phyloP scores from a whole-genome alignment of 2,888 invertebrate species.

The Tribolium freemani region DNA sequence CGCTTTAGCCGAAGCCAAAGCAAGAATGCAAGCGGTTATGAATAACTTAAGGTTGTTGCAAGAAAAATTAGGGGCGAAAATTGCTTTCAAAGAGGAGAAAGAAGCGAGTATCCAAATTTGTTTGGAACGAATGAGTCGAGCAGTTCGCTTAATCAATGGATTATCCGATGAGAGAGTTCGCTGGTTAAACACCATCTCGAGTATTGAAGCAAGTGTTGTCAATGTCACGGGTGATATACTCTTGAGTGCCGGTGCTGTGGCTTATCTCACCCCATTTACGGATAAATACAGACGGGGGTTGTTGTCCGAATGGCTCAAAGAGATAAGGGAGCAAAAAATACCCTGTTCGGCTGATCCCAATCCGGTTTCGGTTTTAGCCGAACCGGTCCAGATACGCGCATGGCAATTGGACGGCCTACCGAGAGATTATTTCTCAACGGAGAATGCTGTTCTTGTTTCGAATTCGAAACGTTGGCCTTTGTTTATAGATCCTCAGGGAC shows the following conservation, averaged over 20 bases:
- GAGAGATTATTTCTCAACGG: slow-evolving; percentile 86
- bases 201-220: slow-evolving; percentile 70
- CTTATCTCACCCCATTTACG: slow-evolving; percentile 86
- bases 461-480: slow-evolving; percentile 90
- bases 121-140: slow-evolving; percentile 82
- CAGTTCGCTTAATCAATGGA: slow-evolving; percentile 73
- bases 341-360: slow-evolving; percentile 79
- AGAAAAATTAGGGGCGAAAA: slow-evolving; percentile 79
- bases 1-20: slow-evolving; percentile 79
- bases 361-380: slow-evolving; percentile 78
- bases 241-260: slow-evolving; percentile 79
- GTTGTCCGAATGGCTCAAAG: slow-evolving; percentile 72
- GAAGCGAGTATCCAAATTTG: slow-evolving; percentile 84
- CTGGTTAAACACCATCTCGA: slow-evolving; percentile 80
- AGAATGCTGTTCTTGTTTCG: slow-evolving; percentile 88
- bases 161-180: slow-evolving; percentile 55
- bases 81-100: slow-evolving; percentile 78
- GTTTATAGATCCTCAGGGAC: slow-evolving; percentile 93
- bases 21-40: slow-evolving; percentile 81
- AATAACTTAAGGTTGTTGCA: slow-evolving; percentile 84
- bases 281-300: slow-evolving; percentile 74
- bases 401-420: slow-evolving; percentile 92
- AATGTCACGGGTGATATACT: slow-evolving; percentile 82
- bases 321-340: slow-evolving; percentile 70
- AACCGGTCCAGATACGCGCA: slow-evolving; percentile 80